Evolutionary conservation across 2,888 invertebrate species (phyloP), one percentile per base, ranked within the genome.

Genomic region (Cremastobaeus sp.): DNA sequence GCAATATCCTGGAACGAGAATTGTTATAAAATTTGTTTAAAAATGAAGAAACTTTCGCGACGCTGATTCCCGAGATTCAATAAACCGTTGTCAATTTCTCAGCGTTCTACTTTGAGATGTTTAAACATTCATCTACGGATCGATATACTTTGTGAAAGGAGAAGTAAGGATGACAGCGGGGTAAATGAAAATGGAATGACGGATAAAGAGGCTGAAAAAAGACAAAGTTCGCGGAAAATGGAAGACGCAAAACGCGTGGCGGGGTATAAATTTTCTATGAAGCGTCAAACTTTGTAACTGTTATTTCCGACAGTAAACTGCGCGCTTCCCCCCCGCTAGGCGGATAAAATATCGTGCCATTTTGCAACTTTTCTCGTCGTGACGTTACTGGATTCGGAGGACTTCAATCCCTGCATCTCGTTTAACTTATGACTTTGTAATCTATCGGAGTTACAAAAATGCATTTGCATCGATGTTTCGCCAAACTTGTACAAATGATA

Each of bases 251-350:
- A 11, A 39, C 39, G 45, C 60, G 35, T 68, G 37, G 54, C 60
- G 39, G 37, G 60, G 62, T 57, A 73, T 73, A 75, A 74, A 77
- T 77, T 75, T 77, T 72, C 72, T 52, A 62, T 57, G 59, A 60
- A 69, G 70, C 64, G 59, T 71, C 76, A 62, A 76, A 76, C 71
- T 77, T 74, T 34, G 65, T 60, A 66, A 70, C 75, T 65, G 72
- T 68, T 75, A 77, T 75, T 73, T 73, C 66, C 62, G 65, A 48
- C 59, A 60, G 70, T 60, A 64, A 76, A 76, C 69, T 64, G 65
- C 20, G 47, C 64, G 30, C 72, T 73, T 66, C 48, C 66, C 54
- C 57, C 30, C 8, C 59, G 48, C 35, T n/a, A n/a, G n/a, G n/a
- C 21, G 48, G 66, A 54, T 59, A 71, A 71, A 59, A 71, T 71